A percentile compares a stretch with the other conserved stretches of the same genome.
phyloP scores from a whole-genome alignment of 2,113 vertebrate genomes.

The Psettodes erumei region DNA sequence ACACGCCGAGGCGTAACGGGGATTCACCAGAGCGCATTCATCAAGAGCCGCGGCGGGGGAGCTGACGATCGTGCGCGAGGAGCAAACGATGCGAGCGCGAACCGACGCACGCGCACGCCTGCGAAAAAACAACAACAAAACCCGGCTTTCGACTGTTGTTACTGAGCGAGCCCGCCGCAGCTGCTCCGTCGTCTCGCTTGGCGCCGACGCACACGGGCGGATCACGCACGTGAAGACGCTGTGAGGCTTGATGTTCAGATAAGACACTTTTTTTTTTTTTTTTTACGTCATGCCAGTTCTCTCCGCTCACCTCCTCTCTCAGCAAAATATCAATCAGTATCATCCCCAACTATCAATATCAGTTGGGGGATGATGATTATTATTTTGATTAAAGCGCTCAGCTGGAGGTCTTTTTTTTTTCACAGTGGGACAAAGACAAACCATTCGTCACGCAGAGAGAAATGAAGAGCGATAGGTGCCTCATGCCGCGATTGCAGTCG shows the following conservation, averaged over 20 bases:
- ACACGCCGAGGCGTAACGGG: neutral
- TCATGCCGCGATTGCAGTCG: neutral
- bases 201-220: constrained; percentile 77
- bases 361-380: neutral
- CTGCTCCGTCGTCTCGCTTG: constrained; percentile 84
- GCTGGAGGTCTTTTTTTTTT: too few relatives aligned
- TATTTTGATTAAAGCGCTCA: neutral
- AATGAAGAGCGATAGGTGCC: neutral
- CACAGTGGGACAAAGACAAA: neutral
- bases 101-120: too few relatives aligned
- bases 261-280: constrained; percentile 48
- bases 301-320: constrained; percentile 27
- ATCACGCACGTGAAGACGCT: constrained; percentile 74
- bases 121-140: too few relatives aligned
- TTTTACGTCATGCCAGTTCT: constrained; percentile 3
- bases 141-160: constrained; percentile 17
- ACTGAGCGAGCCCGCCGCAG: constrained; percentile 49
- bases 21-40: neutral
- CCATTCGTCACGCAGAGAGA: neutral
- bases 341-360: too few relatives aligned
- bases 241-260: constrained; percentile 46
- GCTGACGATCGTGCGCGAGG: neutral
- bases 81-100: too few relatives aligned
- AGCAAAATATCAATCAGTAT: too few relatives aligned
- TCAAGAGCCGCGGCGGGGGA: neutral